Evolutionary conservation across 1,140 invertebrate species (phyloP).

Genomic region (Drosophila neocordata): DNA sequence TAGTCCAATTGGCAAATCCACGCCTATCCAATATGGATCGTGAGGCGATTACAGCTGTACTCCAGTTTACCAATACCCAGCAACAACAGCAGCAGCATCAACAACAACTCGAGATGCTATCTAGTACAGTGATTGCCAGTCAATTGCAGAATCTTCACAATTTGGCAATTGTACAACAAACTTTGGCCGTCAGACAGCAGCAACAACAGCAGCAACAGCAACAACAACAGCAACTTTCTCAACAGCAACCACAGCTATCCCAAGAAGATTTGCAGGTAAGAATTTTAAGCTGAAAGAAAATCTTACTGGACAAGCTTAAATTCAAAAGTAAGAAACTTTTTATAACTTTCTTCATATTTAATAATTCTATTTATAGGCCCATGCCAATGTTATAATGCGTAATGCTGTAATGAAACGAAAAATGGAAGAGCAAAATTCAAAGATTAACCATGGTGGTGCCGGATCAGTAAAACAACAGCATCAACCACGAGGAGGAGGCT

Average conservation of each 20-base stretch:
- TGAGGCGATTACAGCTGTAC: conserved; percentile 76
- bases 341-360: no score
- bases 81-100: conserved; percentile 73
- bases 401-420: conserved; percentile 80
- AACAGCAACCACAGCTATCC: conserved; percentile 51
- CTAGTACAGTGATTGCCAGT: conserved; percentile 74
- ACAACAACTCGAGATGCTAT: conserved; percentile 73
- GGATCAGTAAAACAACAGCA: conserved; percentile 16
- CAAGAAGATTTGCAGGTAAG: conserved; percentile 68
- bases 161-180: conserved; percentile 72
- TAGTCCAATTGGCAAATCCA: conserved; percentile 77
- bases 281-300: no score
- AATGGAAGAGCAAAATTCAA: conserved; percentile 70
- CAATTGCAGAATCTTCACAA: conserved; percentile 79
- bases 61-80: conserved; percentile 79
- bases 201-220: conserved; percentile 51
- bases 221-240: conserved; percentile 43
- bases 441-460: conserved; percentile 43
- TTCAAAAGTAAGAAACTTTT: no score
- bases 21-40: conserved; percentile 68
- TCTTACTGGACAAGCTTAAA: no score
- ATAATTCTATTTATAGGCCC: conserved; percentile 63
- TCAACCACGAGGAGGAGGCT: conserved; percentile 9
- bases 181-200: conserved; percentile 64
- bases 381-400: conserved; percentile 78